Percentiles rank a stretch among this genome's conserved stretches.
These are phyloP conservation scores for Microtus ochrogaster DNA, from an alignment of 2,113 vertebrate species.

Conservation along the genomic window DNA sequence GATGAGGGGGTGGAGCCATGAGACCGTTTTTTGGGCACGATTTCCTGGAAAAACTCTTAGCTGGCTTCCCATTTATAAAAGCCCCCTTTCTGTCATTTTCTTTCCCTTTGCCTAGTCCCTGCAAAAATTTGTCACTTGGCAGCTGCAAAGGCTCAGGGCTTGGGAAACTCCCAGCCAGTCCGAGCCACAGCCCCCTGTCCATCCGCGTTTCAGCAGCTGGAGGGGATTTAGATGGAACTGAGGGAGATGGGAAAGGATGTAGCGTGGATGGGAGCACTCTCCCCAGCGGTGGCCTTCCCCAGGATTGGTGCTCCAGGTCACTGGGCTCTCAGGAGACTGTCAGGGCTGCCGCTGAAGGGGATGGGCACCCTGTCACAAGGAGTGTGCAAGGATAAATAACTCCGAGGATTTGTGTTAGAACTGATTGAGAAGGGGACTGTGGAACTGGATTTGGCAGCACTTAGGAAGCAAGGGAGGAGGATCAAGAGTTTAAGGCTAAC, in stretches of 20 bases:
- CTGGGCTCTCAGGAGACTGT: not conserved
- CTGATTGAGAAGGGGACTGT: not conserved
- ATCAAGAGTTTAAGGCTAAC: not conserved
- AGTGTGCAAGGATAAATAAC: not conserved
- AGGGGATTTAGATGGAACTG: constrained; percentile 37
- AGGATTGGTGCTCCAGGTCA: not conserved
- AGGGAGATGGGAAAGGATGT: not conserved
- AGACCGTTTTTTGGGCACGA: not conserved
- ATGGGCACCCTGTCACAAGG: not conserved
- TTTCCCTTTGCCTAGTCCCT: constrained; percentile 46
- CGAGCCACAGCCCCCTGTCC: not conserved
- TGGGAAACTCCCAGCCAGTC: constrained; percentile 71
- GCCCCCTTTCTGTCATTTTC: constrained; percentile 56
- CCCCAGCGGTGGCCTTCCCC: not conserved
- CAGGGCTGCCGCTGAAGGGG: not conserved
- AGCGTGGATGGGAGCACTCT: not conserved
- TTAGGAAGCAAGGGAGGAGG: not conserved
- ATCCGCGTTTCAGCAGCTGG: constrained; percentile 65
- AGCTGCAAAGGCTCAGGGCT: constrained; percentile 69
- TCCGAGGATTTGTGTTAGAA: not conserved
- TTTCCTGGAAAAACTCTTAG: constrained; percentile 64
- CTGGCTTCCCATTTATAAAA: constrained; percentile 61
- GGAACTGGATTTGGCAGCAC: not conserved
- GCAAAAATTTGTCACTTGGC: constrained; percentile 55
- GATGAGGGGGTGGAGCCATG: not conserved